phyloP scores from a whole-genome alignment of 2,113 vertebrate species.

The Sander lucioperca region DNA sequence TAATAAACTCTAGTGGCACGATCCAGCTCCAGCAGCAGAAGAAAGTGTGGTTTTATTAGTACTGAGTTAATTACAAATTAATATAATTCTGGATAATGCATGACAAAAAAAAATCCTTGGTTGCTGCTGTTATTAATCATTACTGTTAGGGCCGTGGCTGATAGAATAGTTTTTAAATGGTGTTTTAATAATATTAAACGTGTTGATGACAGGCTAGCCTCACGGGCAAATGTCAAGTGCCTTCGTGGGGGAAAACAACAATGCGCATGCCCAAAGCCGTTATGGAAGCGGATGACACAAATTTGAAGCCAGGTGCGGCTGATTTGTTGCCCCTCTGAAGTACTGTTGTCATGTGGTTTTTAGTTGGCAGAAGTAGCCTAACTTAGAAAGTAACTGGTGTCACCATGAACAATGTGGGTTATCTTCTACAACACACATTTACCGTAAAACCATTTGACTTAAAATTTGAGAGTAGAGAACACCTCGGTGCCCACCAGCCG shows the following conservation, averaged over 20 bases:
- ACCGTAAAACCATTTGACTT: no score
- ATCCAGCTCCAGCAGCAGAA: neutral
- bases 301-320: neutral
- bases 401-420: neutral
- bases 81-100: neutral
- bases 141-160: neutral
- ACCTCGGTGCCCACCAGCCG: neutral
- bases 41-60: neutral
- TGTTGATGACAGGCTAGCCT: neutral
- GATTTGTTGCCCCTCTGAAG: neutral
- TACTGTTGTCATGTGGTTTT: neutral
- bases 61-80: neutral
- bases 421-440: neutral
- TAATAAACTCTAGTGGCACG: neutral
- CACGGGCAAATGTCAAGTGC: neutral
- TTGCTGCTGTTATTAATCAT: neutral
- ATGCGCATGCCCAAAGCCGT: neutral
- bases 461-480: neutral
- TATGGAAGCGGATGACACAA: no score
- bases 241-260: neutral
- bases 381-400: neutral
- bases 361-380: no score
- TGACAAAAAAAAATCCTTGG: neutral
- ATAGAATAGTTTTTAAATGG: neutral
- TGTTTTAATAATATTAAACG: no score